Conservation (phyloP, 2,113 vertebrate genomes). For the Bufo bufo region DNA sequence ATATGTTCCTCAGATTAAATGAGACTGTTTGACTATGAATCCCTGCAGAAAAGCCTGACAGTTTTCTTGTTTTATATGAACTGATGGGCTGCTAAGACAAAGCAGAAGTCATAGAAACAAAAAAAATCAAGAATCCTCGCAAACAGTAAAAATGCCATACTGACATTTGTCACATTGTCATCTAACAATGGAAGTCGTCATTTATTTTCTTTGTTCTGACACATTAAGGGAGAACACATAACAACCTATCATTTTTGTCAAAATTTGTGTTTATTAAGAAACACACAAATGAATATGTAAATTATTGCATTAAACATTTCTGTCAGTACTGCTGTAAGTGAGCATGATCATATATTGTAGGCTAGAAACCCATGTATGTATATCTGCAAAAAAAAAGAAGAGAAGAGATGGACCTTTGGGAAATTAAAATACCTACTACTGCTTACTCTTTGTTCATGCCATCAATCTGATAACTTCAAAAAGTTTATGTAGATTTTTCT, state of each 20-base stretch:
- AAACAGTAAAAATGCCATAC: background rate
- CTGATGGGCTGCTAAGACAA: background rate
- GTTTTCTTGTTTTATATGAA: background rate
- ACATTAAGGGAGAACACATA: background rate
- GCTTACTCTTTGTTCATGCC: too few species aligned
- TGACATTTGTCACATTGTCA: background rate
- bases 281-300: background rate
- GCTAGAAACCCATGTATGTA: background rate
- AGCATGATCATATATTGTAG: background rate
- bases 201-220: background rate
- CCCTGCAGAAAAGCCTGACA: background rate
- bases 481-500: too few species aligned
- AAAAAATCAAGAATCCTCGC: background rate
- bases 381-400: background rate
- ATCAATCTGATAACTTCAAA: too few species aligned
- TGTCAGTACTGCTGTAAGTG: background rate
- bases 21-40: background rate
- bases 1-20: background rate
- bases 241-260: background rate
- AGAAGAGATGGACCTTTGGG: background rate
- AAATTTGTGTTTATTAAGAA: background rate
- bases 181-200: background rate
- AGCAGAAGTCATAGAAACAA: background rate
- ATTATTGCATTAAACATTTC: background rate
- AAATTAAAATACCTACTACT: too few species aligned